Evolutionary conservation across 1,140 invertebrate genomes (phyloP), one percentile per base, ranked within the genome.

Genomic region (Alviniconcha marisindica): DNA sequence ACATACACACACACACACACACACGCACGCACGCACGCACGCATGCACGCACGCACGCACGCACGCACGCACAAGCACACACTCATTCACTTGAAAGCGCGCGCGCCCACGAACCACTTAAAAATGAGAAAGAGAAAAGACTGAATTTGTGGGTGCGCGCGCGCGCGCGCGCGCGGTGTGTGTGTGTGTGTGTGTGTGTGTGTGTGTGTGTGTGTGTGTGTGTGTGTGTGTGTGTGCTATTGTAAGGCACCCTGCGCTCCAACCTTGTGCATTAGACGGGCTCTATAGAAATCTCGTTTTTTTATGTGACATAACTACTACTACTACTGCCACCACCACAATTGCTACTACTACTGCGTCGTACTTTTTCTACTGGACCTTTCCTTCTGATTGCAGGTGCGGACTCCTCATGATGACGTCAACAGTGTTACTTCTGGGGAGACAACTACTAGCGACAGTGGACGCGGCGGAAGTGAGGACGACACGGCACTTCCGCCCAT

Each of bases 371-470:
- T n/a, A n/a, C n/a, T n/a, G n/a, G n/a, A n/a, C n/a, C n/a, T n/a
- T n/a, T n/a, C n/a, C 42, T 24, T 42, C 10, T 31, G 48, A 51
- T 40, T 1, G 4, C 76, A 85, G 84, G 84, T 85, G 2, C 84
- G 84, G 1, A 78, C 38, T 48, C 81, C 84, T 24, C 84, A 83
- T 42, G 87, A 89, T 60, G 89, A 90, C 79, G 86, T 84, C 28
- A 84, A 86, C 36, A 90, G 89, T 79, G 88, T 89, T n/a, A 89
- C 85, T 18, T 90, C 89, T 44, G 88, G 86, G 31, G 88, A 90
- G 51, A 88, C 87, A 38, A 86, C 84, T 24, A 84, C 85, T 21
- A 89, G 88, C 82, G 89, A 89, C 79, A 89, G 89, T 74, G 89
- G 89, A 14, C 85, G 87, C 24, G 89, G 88, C 21, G 87, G 87